These are phyloP conservation scores for Vultur gryphus DNA, from an alignment of 2,797 vertebrate genomes.

Conservation along the genomic window DNA sequence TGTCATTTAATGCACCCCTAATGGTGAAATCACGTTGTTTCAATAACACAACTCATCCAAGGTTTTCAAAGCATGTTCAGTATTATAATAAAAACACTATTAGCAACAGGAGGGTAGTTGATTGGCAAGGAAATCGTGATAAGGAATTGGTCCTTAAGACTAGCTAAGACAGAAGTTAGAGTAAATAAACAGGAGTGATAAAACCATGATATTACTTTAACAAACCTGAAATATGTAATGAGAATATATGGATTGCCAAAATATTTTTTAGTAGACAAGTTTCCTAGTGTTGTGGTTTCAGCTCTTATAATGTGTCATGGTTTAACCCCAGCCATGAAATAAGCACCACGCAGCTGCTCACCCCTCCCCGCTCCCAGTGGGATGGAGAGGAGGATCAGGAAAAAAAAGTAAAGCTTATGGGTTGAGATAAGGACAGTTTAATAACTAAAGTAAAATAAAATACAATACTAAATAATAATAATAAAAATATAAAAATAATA, in stretches of 20 bases:
- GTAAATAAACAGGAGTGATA: not conserved
- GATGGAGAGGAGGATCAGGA: too few relatives aligned
- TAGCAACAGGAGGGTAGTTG: not conserved
- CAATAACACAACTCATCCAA: not conserved
- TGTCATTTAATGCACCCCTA: not conserved
- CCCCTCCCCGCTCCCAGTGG: too few relatives aligned
- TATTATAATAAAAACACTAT: not conserved
- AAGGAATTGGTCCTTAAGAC: not conserved
- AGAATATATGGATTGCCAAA: not conserved
- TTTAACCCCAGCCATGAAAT: too few relatives aligned
- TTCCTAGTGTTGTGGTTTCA: not conserved
- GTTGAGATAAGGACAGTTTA: too few relatives aligned
- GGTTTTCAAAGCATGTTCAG: not conserved
- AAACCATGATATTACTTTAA: not conserved
- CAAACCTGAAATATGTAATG: not conserved
- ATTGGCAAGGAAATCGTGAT: not conserved
- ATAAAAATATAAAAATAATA: too few relatives aligned
- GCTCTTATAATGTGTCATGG: not conserved
- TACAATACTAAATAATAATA: too few relatives aligned
- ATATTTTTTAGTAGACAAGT: not conserved
- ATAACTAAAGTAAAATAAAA: too few relatives aligned
- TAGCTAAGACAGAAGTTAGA: not conserved
- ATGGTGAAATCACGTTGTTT: not conserved
- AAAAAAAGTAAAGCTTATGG: too few relatives aligned
- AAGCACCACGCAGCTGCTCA: too few relatives aligned